Conservation (phyloP, 2,113 vertebrate species). For the Pachycephala philippinensis region DNA sequence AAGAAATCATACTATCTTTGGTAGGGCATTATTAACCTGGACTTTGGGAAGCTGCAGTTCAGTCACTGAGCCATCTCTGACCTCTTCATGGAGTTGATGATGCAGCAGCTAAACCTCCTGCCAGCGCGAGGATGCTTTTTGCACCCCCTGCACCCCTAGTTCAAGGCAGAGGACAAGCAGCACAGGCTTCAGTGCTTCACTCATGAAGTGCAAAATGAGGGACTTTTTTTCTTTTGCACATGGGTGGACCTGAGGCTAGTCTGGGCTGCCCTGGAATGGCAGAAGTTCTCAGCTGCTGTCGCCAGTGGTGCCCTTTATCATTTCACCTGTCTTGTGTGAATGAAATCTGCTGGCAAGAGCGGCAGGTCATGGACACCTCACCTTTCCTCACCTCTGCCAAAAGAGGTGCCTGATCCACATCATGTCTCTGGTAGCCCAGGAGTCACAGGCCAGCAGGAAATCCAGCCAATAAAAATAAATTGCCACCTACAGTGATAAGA, state of each 20-base stretch:
- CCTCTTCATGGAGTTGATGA: background rate
- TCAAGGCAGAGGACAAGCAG: background rate
- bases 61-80: background rate
- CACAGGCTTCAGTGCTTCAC: background rate
- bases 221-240: background rate
- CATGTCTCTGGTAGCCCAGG: background rate
- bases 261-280: too few relatives aligned
- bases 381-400: background rate
- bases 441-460: background rate
- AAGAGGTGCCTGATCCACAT: background rate
- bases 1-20: background rate
- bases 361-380: background rate
- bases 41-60: background rate
- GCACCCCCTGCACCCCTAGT: rapidly evolving
- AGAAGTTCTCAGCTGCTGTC: background rate
- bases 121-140: background rate
- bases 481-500: rapidly evolving
- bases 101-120: background rate
- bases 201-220: background rate
- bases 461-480: background rate
- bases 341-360: background rate
- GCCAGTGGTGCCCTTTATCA: background rate
- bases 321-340: background rate
- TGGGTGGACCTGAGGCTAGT: background rate
- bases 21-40: background rate